These are phyloP conservation scores for Eupleurogrammus muticus DNA, from an alignment of 2,797 vertebrate genomes.

Conservation along the genomic window DNA sequence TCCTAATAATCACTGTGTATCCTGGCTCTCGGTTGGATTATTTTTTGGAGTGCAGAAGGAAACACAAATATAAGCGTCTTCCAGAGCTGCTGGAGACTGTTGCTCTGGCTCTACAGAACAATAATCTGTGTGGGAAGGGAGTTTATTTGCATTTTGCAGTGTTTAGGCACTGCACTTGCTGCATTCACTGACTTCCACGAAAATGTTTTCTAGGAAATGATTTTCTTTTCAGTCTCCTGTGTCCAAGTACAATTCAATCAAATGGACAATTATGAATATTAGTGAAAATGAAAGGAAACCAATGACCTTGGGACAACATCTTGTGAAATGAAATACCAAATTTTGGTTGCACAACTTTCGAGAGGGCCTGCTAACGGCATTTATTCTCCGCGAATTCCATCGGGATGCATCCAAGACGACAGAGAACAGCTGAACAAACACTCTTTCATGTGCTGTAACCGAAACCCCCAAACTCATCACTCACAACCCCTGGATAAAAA, in stretches of 20 bases:
- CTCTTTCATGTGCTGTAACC: constrained; percentile 40
- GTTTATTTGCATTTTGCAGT: constrained; percentile 56
- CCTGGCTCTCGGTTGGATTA: constrained; percentile 21
- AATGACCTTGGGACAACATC: background rate
- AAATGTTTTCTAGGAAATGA: constrained; percentile 25
- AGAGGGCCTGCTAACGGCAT: background rate
- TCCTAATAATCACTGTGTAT: constrained; percentile 6
- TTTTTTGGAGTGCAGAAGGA: constrained; percentile 17
- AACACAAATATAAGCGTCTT: constrained; percentile 42
- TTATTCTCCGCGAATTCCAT: constrained; percentile 18
- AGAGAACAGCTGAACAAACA: constrained; percentile 67
- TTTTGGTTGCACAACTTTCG: background rate
- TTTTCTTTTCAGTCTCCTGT: constrained; percentile 12
- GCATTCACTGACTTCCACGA: constrained; percentile 30
- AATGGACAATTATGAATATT: constrained; percentile 13
- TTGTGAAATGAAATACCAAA: constrained; percentile 7
- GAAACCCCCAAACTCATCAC: constrained; percentile 44
- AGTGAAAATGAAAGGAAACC: constrained; percentile 12
- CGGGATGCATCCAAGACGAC: constrained; percentile 7
- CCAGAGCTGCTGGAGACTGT: constrained; percentile 21
- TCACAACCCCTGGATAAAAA: constrained; percentile 25
- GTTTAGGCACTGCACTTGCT: constrained; percentile 44
- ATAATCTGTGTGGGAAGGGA: constrained; percentile 50
- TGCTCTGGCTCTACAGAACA: constrained; percentile 44
- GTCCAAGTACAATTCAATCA: constrained; percentile 10